These are phyloP conservation scores for Danio kyathit DNA, from an alignment of 2,797 vertebrate species.

Conservation along the genomic window DNA sequence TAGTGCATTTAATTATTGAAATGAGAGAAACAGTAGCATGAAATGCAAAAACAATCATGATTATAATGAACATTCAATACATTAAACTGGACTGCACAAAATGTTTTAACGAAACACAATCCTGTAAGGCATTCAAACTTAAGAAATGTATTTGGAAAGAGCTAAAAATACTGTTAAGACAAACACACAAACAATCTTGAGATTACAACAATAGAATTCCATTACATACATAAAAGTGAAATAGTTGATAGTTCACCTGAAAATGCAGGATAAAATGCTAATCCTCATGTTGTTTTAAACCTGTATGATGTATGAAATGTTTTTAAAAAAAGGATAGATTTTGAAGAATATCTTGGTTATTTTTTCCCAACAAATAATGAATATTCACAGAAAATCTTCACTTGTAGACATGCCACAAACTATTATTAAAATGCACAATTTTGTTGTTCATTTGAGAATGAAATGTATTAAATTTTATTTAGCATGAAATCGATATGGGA, in stretches of 20 bases:
- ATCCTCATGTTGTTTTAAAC: not conserved
- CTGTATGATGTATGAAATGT: not conserved
- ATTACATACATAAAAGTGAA: not conserved
- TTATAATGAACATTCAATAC: not conserved
- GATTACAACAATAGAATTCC: not conserved
- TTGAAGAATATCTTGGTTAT: not conserved
- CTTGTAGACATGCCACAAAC: not conserved
- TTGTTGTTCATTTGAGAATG: not conserved
- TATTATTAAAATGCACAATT: not conserved
- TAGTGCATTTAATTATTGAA: not conserved
- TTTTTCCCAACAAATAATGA: not conserved
- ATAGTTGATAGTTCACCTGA: not conserved
- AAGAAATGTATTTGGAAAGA: conserved; percentile 25
- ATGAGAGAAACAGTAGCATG: not conserved
- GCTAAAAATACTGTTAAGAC: conserved; percentile 26
- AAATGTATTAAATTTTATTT: too few relatives aligned
- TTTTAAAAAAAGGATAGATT: not conserved
- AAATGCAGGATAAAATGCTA: not conserved
- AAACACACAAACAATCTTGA: not conserved
- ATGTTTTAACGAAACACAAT: conserved; percentile 27
- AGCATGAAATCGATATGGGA: too few relatives aligned
- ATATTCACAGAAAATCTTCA: not conserved
- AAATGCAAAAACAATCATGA: conserved; percentile 5
- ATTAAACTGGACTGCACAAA: not conserved
- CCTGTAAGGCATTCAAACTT: conserved; percentile 14